Conservation (phyloP, 2,888 invertebrate genomes). For the Sarcophaga subvicina region DNA sequence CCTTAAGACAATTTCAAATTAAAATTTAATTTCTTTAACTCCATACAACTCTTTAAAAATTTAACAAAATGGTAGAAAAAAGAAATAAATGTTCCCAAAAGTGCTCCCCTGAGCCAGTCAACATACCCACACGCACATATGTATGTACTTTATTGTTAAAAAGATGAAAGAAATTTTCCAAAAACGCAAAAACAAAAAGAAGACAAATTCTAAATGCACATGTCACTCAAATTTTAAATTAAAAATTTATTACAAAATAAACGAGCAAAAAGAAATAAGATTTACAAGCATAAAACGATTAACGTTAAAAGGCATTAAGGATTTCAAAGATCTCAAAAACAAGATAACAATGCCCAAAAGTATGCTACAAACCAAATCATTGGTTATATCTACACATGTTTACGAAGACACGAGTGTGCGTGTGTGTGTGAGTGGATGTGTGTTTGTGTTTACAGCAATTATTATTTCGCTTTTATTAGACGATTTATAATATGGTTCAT, state of each 20-base stretch:
- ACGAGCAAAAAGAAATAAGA: neutral
- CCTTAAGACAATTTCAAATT: conserved; percentile 20
- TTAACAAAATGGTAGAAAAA: neutral
- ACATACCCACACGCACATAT: neutral
- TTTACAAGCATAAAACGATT: conserved; percentile 50
- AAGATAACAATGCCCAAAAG: neutral
- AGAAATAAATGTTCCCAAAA: conserved; percentile 34
- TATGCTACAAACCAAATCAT: neutral
- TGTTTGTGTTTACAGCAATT: conserved; percentile 43
- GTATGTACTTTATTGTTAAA: neutral
- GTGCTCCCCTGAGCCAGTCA: conserved; percentile 46
- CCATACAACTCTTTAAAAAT: conserved; percentile 30
- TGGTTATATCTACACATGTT: neutral
- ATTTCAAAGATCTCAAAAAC: neutral
- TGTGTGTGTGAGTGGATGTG: neutral
- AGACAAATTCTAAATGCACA: conserved; percentile 51
- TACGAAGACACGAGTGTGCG: neutral
- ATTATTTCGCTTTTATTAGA: conserved; percentile 40
- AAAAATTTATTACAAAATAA: conserved; percentile 52
- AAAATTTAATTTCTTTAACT: conserved; percentile 22
- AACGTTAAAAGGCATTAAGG: conserved; percentile 30
- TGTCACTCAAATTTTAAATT: conserved; percentile 52
- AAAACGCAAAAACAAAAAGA: neutral
- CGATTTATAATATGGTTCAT: neutral
- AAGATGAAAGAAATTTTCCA: conserved; percentile 52